A percentile compares a stretch with the other conserved stretches of the same genome.
These are phyloP conservation scores for Valencia hispanica DNA, from an alignment of 2,797 vertebrate species.

Conservation along the genomic window DNA sequence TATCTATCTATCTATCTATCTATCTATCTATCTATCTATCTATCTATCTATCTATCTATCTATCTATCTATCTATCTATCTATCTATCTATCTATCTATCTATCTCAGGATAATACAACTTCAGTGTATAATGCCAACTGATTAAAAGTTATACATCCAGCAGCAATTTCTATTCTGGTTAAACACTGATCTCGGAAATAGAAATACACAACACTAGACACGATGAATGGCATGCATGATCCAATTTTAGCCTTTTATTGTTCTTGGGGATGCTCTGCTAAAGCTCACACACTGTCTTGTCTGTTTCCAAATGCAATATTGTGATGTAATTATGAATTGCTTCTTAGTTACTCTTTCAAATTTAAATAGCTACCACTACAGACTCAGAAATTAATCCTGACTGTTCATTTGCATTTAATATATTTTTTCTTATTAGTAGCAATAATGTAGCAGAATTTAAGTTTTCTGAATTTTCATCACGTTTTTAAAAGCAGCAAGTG, in stretches of 20 bases:
- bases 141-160: neutral
- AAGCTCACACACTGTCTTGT: neutral
- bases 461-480: too few relatives aligned
- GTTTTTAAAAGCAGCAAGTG: neutral
- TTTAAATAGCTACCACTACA: neutral
- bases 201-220: neutral
- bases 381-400: neutral
- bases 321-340: neutral
- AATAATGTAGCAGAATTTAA: neutral
- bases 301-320: neutral
- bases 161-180: neutral
- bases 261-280: neutral
- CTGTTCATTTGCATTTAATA: neutral
- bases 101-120: neutral
- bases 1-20: neutral
- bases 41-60: neutral
- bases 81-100: too few relatives aligned
- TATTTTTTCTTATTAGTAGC: neutral
- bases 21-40: constrained; percentile 4
- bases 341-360: neutral
- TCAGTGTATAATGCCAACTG: neutral
- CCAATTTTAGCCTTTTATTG: neutral
- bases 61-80: too few relatives aligned
- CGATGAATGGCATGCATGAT: neutral
- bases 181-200: neutral